Conservation (phyloP, 2,888 invertebrate species). For the Aphidoletes aphidimyza region DNA sequence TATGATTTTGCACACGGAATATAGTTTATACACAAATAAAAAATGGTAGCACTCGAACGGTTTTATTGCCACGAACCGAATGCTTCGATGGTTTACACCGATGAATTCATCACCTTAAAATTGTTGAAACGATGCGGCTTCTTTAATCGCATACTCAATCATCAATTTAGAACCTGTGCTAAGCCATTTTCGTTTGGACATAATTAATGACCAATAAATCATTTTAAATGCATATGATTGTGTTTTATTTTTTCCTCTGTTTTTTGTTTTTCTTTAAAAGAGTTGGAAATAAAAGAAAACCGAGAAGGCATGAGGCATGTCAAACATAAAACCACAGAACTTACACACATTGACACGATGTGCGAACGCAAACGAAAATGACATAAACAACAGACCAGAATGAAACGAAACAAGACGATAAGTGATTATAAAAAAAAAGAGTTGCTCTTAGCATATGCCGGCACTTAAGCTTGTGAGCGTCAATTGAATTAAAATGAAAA, state of each 20-base stretch:
- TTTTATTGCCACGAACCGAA: too few relatives aligned
- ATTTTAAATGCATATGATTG: slow-evolving; percentile 21
- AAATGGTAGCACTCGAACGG: too few relatives aligned
- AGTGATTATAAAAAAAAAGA: neutral
- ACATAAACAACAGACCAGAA: neutral
- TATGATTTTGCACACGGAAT: neutral
- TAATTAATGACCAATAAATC: slow-evolving; percentile 54
- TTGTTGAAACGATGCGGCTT: neutral
- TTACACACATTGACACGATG: neutral
- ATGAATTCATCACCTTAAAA: neutral
- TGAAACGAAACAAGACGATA: neutral
- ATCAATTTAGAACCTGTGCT: slow-evolving; percentile 38
- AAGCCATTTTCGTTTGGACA: neutral
- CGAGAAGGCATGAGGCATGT: neutral
- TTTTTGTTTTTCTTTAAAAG: too few relatives aligned
- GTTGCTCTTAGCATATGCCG: slow-evolving; percentile 28
- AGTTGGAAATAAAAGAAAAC: neutral
- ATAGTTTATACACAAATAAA: neutral
- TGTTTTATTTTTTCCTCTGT: neutral
- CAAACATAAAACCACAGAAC: slow-evolving; percentile 39
- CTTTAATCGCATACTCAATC: neutral
- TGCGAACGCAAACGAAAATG: neutral
- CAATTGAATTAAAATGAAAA: slow-evolving; percentile 52
- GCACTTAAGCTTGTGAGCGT: slow-evolving; percentile 22
- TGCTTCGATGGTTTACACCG: too few relatives aligned